These are phyloP conservation scores for Cherax destructor DNA, from an alignment of 1,140 invertebrate genomes.

Conservation along the genomic window DNA sequence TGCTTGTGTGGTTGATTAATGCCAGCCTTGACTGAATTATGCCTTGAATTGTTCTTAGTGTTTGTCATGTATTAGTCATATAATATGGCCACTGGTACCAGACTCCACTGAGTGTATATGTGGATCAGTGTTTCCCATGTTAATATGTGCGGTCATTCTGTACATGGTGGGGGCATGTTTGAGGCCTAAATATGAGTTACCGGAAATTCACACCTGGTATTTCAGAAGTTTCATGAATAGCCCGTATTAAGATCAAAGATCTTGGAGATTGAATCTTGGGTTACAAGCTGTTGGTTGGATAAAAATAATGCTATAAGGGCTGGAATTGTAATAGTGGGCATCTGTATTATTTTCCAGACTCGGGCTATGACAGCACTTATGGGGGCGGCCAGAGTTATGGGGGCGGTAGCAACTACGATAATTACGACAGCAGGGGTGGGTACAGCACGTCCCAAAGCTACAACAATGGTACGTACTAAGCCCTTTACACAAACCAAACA, in stretches of 20 bases:
- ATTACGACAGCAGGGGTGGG: conserved; percentile 53
- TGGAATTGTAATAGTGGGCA: not conserved
- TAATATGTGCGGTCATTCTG: not conserved
- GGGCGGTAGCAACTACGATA: conserved; percentile 32
- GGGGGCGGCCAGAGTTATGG: conserved; percentile 45
- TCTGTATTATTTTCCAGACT: conserved; percentile 38
- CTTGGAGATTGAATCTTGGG: not conserved
- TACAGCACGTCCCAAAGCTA: conserved; percentile 60
- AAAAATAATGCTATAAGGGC: not conserved
- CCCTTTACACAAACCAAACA: conserved; percentile 33
- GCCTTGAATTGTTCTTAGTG: too few species aligned
- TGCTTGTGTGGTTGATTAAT: not conserved
- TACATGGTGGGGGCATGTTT: too few species aligned
- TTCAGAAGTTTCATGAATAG: not conserved
- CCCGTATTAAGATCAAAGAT: not conserved
- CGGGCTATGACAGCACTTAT: conserved; percentile 34
- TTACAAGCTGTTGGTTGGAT: not conserved
- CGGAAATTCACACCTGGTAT: not conserved
- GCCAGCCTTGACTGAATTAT: too few species aligned
- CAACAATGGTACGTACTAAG: conserved; percentile 64
- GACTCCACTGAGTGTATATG: not conserved
- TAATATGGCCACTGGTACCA: not conserved
- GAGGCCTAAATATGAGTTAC: not conserved
- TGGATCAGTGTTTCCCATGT: not conserved
- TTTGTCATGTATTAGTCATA: too few species aligned